Percentiles rank a stretch among this genome's conserved stretches.
Evolutionary conservation across 2,888 invertebrate genomes (phyloP).

Genomic region (Exephanes ischioxanthus): DNA sequence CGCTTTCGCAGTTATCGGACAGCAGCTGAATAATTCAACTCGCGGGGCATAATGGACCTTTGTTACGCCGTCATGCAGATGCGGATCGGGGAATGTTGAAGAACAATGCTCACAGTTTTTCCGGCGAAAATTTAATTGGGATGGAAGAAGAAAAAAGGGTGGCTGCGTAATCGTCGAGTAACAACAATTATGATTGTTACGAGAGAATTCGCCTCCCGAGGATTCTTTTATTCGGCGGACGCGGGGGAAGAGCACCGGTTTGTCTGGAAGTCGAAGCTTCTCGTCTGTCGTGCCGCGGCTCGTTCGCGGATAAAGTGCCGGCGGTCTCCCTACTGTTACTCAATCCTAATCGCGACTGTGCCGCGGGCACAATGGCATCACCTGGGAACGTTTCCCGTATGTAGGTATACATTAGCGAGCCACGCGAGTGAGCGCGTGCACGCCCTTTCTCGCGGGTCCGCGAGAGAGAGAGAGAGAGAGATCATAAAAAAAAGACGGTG

Average conservation of each 20-base stretch:
- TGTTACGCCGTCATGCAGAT: neutral
- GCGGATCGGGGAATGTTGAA: neutral
- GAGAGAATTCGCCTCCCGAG: slow-evolving; percentile 35
- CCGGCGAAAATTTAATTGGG: slow-evolving; percentile 1
- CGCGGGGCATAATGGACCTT: neutral
- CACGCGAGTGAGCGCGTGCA: slow-evolving; percentile 62
- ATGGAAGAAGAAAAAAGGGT: slow-evolving; percentile 60
- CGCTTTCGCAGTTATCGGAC: neutral
- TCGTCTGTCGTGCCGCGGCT: slow-evolving; percentile 28
- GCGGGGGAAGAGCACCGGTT: slow-evolving; percentile 1
- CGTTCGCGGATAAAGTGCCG: slow-evolving; percentile 53
- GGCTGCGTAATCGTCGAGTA: slow-evolving; percentile 68
- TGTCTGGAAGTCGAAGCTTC: slow-evolving; percentile 40
- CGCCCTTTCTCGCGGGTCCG: slow-evolving; percentile 67
- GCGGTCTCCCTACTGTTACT: slow-evolving; percentile 72
- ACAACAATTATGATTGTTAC: slow-evolving; percentile 52
- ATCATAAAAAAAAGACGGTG: neutral
- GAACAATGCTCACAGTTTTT: slow-evolving; percentile 11
- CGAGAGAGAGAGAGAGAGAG: slow-evolving; percentile 6
- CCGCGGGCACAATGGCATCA: slow-evolving; percentile 79
- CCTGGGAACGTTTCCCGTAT: slow-evolving; percentile 83
- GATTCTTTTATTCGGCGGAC: slow-evolving; percentile 30
- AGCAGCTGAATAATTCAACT: neutral
- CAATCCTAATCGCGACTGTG: slow-evolving; percentile 72
- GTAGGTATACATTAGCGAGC: slow-evolving; percentile 65